Evolutionary conservation across 2,888 invertebrate genomes (phyloP), one percentile per base, ranked within the genome.

Genomic region (Agelastica alni): DNA sequence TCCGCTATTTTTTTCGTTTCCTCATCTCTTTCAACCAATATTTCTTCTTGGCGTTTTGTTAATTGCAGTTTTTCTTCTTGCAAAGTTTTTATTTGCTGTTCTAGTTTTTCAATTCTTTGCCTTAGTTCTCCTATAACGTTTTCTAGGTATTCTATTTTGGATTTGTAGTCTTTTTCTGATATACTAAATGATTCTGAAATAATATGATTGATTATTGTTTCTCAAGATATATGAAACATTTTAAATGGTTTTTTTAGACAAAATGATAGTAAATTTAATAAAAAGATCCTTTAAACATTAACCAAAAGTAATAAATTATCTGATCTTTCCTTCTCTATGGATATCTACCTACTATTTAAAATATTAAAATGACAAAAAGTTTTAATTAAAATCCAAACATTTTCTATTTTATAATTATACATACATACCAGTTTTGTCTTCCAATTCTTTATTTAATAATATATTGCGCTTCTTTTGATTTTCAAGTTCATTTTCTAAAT

Each of bases 401-500:
- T n/a, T n/a, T n/a, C n/a, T n/a, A n/a, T n/a, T n/a, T n/a, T n/a
- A n/a, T n/a, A n/a, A n/a, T n/a, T n/a, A n/a, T n/a, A n/a, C n/a
- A n/a, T n/a, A 56, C 70, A 72, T 69, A 85, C 85, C 84, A 61
- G 82, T 81, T 68, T 80, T 80, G 66, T 78, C 79, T 47, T 80
- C 76, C 42, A 86, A 71, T 67, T 85, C 83, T 17, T 82, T 82
- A 2, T 80, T 79, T 2, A 87, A 72, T 66, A 83, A 80, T 0
- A 78, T 78, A 45, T 85, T 85, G 67, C 82, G 83, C 51, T 78
- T 77, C 66, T 83, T 81, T 61, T 83, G 83, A 1, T 80, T 81
- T 1, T 79, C 68, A 22, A 86, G 74, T 59, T 87, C 86, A 16
- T 81, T 82, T 70, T 87, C 86, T 58, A 86, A 70, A 2, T 82